A percentile compares a stretch with the other conserved stretches of the same genome.
These are phyloP conservation scores for Polydrusus pterygomalis DNA, from an alignment of 2,888 invertebrate species.

Conservation along the genomic window DNA sequence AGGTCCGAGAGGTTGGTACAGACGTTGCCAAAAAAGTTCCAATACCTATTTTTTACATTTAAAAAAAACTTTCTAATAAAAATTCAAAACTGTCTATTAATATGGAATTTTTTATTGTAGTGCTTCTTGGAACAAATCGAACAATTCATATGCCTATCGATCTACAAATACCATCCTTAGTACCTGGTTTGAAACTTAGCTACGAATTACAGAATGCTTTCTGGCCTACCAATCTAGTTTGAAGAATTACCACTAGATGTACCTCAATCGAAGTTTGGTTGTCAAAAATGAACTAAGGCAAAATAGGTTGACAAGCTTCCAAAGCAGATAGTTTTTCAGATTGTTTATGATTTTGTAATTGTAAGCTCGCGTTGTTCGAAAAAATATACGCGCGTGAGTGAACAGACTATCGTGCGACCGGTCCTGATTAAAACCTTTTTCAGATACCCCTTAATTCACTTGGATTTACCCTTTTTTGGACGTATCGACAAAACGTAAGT, in stretches of 20 bases:
- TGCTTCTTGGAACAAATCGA: no score
- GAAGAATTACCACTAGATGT: neutral
- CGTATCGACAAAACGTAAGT: constrained; percentile 41
- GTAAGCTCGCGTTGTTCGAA: constrained; percentile 28
- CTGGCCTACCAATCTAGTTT: neutral
- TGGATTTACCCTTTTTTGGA: constrained; percentile 34
- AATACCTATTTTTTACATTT: no score
- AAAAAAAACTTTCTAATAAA: no score
- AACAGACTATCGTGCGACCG: constrained; percentile 15
- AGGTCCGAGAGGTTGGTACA: no score
- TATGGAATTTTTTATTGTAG: no score
- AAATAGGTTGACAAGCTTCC: constrained; percentile 43
- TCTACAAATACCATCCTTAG: neutral
- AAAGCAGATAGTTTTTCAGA: constrained; percentile 49
- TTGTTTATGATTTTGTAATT: constrained; percentile 50
- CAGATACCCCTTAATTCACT: neutral
- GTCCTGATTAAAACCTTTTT: neutral
- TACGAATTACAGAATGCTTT: constrained; percentile 1
- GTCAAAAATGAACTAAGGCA: constrained; percentile 40
- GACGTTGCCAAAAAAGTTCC: no score
- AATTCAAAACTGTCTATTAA: no score
- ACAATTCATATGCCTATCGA: no score
- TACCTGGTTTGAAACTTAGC: constrained; percentile 12
- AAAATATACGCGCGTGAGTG: constrained; percentile 32
- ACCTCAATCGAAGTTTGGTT: constrained; percentile 12